phyloP scores from a whole-genome alignment of 2,888 invertebrate genomes.

The Diogma glabrata region DNA sequence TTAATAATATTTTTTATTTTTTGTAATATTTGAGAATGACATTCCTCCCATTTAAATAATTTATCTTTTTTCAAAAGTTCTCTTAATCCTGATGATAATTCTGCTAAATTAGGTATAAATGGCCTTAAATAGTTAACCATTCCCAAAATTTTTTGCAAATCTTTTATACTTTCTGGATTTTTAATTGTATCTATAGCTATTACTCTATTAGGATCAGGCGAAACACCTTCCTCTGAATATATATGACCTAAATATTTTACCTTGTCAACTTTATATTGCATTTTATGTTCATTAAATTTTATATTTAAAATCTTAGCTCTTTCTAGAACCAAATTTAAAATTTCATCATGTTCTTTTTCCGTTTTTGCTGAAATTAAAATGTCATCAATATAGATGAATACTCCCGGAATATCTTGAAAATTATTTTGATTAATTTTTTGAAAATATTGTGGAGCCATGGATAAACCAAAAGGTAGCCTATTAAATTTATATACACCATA shows the following conservation, averaged over 20 bases:
- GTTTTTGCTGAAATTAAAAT: conserved; percentile 17
- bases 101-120: no score
- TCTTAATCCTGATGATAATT: neutral
- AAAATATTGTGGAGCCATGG: no score
- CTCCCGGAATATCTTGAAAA: no score
- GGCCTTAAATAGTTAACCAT: neutral
- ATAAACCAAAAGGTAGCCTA: no score
- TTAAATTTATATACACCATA: no score
- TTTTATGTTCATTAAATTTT: no score
- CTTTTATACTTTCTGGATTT: neutral
- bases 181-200: neutral
- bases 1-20: neutral
- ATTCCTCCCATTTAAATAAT: neutral
- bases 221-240: neutral
- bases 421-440: no score
- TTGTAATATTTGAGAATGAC: neutral
- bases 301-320: conserved; percentile 20
- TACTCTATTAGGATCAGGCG: neutral
- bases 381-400: no score
- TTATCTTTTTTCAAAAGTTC: neutral
- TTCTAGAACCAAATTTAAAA: conserved; percentile 20
- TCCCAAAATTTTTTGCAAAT: neutral
- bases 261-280: conserved; percentile 15
- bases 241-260: conserved; percentile 24
- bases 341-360: conserved; percentile 20